These are phyloP conservation scores for Hydroisotoma schaefferi DNA, from an alignment of 2,888 invertebrate species.

Conservation along the genomic window DNA sequence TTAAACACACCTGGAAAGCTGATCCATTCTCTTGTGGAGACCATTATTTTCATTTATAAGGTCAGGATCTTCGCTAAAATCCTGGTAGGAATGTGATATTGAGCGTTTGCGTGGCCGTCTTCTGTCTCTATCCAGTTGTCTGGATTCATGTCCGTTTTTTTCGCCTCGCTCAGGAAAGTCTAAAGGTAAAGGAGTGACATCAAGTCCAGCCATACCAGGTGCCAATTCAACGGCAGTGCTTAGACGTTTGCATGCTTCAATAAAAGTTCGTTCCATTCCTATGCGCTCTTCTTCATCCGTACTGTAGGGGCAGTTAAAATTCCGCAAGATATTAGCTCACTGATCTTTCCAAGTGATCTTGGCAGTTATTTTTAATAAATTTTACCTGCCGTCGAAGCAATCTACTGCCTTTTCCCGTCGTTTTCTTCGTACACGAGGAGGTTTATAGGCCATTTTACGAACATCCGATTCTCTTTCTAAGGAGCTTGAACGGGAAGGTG, in stretches of 20 bases:
- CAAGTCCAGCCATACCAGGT: constrained; percentile 80
- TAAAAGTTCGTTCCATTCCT: constrained; percentile 13
- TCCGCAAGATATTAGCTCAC: not conserved
- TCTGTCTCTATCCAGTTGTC: constrained; percentile 1
- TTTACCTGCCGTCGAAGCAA: constrained; percentile 31
- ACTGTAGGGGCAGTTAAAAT: constrained; percentile 11
- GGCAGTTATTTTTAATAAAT: constrained; percentile 2
- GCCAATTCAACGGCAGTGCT: constrained; percentile 68
- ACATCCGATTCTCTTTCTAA: constrained; percentile 51
- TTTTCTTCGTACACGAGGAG: constrained; percentile 52
- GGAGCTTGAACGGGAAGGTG: constrained; percentile 51
- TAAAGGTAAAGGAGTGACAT: constrained; percentile 80
- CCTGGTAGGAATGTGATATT: constrained; percentile 46
- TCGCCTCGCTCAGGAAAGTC: constrained; percentile 63
- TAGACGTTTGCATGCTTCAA: constrained; percentile 10
- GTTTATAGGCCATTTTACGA: constrained; percentile 50
- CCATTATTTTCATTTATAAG: constrained; percentile 30
- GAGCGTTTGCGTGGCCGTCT: constrained; percentile 34
- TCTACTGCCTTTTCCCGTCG: constrained; percentile 33
- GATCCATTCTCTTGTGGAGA: constrained; percentile 61
- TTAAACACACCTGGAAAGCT: constrained; percentile 59
- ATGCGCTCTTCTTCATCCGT: constrained; percentile 36
- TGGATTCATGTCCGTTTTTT: constrained; percentile 8
- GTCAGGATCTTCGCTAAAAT: constrained; percentile 24
- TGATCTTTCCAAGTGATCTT: too few species aligned